Evolutionary conservation across 92 coral and sea anemone genomes (phyloP).

Genomic region (Micromussa lordhowensis): DNA sequence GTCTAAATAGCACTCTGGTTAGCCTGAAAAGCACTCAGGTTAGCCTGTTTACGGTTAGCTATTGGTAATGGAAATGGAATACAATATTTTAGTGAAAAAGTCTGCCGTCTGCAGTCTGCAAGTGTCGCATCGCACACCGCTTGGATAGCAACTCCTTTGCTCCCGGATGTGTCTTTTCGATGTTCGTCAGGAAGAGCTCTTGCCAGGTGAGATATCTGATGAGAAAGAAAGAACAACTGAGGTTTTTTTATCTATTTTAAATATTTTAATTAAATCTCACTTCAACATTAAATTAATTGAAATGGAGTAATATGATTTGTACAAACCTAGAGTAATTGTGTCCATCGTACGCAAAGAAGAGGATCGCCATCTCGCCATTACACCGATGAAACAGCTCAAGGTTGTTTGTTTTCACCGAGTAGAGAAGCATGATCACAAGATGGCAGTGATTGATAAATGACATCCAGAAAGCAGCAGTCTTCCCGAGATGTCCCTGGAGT

Average conservation of each 20-base stretch:
- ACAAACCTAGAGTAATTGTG: slow-evolving; percentile 54
- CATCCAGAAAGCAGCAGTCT: slow-evolving; percentile 58
- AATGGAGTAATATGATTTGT: background rate
- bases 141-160: slow-evolving; percentile 41
- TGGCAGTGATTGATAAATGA: slow-evolving; percentile 40
- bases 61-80: too few relatives aligned
- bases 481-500: slow-evolving; percentile 57
- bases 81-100: too few relatives aligned
- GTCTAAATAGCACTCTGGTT: too few relatives aligned
- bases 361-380: slow-evolving; percentile 50
- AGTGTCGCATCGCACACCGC: too few relatives aligned
- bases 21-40: too few relatives aligned
- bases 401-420: too few relatives aligned
- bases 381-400: too few relatives aligned
- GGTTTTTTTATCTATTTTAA: background rate
- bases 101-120: too few relatives aligned
- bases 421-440: too few relatives aligned
- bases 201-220: slow-evolving; percentile 38
- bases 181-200: slow-evolving; percentile 46
- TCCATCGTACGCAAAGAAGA: slow-evolving; percentile 53
- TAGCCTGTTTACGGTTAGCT: too few relatives aligned
- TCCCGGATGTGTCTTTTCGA: slow-evolving; percentile 55
- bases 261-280: too few relatives aligned
- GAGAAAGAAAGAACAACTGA: background rate
- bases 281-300: background rate